A percentile compares a stretch with the other conserved stretches of the same genome.
These are phyloP conservation scores for Paraplagusia blochii DNA, from an alignment of 2,113 vertebrate species.

Conservation along the genomic window DNA sequence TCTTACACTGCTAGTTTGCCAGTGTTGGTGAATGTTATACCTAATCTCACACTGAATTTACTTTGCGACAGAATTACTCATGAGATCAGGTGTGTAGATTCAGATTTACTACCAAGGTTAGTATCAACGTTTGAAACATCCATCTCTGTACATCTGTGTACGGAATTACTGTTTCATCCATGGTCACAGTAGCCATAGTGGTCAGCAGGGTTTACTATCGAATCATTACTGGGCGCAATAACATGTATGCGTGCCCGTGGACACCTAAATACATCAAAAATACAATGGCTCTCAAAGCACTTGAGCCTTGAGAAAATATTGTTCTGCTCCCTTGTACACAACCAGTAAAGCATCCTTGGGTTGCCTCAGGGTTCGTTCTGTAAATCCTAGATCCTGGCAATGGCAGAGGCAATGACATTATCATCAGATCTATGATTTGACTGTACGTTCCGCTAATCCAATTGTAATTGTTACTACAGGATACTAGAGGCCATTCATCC, in stretches of 20 bases:
- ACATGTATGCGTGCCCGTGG: neutral
- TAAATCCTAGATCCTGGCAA: constrained; percentile 37
- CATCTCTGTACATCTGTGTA: too few species aligned
- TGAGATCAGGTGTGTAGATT: constrained; percentile 35
- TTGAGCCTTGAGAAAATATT: constrained; percentile 35
- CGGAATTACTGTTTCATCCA: neutral
- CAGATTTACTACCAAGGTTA: constrained; percentile 62
- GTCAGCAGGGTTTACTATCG: neutral
- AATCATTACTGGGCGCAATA: constrained; percentile 19
- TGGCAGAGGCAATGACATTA: constrained; percentile 41
- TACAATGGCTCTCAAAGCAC: constrained; percentile 28
- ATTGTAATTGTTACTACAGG: constrained; percentile 37
- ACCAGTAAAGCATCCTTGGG: constrained; percentile 13
- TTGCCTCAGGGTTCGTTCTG: neutral
- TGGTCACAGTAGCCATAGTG: constrained; percentile 10
- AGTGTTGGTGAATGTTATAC: constrained; percentile 5
- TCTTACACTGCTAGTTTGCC: constrained; percentile 36
- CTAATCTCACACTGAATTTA: constrained; percentile 67
- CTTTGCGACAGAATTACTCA: constrained; percentile 69
- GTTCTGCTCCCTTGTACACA: neutral
- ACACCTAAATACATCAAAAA: constrained; percentile 12
- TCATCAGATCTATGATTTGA: constrained; percentile 46
- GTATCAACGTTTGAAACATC: constrained; percentile 11
- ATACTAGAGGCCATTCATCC: constrained; percentile 48
- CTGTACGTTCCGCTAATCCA: constrained; percentile 27